Evolutionary conservation across 1,140 invertebrate genomes (phyloP), one percentile per base, ranked within the genome.

Genomic region (Drosophila eugracilis): DNA sequence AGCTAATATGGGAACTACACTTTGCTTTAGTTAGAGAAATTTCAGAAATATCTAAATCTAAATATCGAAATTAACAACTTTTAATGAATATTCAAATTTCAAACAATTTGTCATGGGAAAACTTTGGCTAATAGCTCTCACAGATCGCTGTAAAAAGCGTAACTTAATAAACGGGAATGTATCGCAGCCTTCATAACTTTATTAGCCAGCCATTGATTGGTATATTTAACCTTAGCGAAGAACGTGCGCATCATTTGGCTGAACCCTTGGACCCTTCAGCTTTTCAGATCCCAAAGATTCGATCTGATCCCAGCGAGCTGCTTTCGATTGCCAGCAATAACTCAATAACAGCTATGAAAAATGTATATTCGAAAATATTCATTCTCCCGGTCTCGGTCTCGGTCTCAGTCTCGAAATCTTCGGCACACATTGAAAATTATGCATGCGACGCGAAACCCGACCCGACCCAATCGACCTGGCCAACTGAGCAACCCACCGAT

Each of bases 251-350:
- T 80, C 76, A 78, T 81, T 81, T 89, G 76, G 28, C 36, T 55
- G 48, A 67, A 54, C 34, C 48, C 49, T 22, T 47, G 39, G 19
- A 48, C 32, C 26, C 55, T 44, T 39, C 21, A n/a, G 41, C n/a
- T 26, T 34, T 28, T 21, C 36, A 49, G 59, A 52, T 42, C 24
- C 48, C 30, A 26, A 15, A 52, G 49, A 55, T 22, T 9, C 39
- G 4, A 53, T 26, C 30, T 30, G 21, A 53, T 59, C 15, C 49
- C 52, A 57, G 60, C 54, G 60, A 69, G 72, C 62, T 57, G 70
- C 69, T 75, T 83, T 83, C 78, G 79, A 86, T 86, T 86, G 77
- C 78, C 77, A 80, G 59, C 84, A 83, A 88, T 88, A 88, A 88
- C 83, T 88, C 78, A 88, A 88, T 88, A 88, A 75, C 22, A 65